Evolutionary conservation across 2,888 invertebrate species (phyloP).

Genomic region (Caenorhabditis doughertyi): DNA sequence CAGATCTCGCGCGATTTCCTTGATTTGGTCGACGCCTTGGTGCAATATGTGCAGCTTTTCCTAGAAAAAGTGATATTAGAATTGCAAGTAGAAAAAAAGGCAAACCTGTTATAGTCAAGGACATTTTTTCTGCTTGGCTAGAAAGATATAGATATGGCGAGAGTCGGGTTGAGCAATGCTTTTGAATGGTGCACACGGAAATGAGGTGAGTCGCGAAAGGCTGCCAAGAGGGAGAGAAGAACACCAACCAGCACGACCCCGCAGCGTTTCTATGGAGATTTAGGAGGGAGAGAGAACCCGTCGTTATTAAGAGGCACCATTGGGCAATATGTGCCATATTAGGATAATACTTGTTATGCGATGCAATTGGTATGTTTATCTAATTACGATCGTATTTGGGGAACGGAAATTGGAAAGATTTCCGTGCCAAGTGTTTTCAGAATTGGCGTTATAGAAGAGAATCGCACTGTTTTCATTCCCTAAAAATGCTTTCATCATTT

Average conservation of each 20-base stretch:
- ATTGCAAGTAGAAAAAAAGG: neutral
- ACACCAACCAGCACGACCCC: slow-evolving; percentile 43
- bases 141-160: slow-evolving; percentile 1
- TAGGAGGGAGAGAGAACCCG: slow-evolving; percentile 20
- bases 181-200: slow-evolving; percentile 28
- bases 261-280: slow-evolving; percentile 34
- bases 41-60: slow-evolving; percentile 51
- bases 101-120: slow-evolving; percentile 39
- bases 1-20: slow-evolving; percentile 13
- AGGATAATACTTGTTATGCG: neutral
- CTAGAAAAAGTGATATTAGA: slow-evolving; percentile 5
- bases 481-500: too few relatives aligned
- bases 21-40: slow-evolving; percentile 42
- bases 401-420: neutral
- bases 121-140: slow-evolving; percentile 16
- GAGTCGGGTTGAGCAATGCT: slow-evolving; percentile 7
- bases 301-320: slow-evolving; percentile 34
- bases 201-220: slow-evolving; percentile 47
- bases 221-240: slow-evolving; percentile 27
- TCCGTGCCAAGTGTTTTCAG: too few relatives aligned
- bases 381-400: neutral
- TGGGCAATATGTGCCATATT: neutral
- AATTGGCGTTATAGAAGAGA: too few relatives aligned
- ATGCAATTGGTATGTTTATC: neutral
- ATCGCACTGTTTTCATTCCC: too few relatives aligned